These are phyloP conservation scores for Pseudorasbora parva DNA, from an alignment of 2,113 vertebrate species.

Conservation along the genomic window DNA sequence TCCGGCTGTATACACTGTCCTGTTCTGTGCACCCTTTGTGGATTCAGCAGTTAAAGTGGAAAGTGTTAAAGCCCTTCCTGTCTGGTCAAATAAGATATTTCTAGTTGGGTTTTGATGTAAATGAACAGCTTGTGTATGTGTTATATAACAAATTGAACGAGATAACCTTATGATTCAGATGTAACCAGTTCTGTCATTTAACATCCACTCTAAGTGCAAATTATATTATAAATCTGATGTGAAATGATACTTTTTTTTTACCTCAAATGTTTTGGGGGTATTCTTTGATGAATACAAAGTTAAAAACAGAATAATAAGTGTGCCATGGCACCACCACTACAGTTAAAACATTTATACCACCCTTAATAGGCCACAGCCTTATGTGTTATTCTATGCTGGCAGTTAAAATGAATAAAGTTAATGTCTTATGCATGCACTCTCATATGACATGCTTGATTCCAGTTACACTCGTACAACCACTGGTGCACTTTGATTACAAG, in stretches of 20 bases:
- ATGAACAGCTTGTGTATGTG: slow-evolving; percentile 7
- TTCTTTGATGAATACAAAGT: background rate
- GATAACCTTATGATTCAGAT: slow-evolving; percentile 14
- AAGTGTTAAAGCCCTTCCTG: slow-evolving; percentile 7
- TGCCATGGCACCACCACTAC: background rate
- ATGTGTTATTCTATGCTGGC: background rate
- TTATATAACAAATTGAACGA: slow-evolving; percentile 13
- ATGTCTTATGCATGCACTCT: slow-evolving; percentile 1
- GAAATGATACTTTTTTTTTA: background rate
- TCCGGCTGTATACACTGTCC: background rate
- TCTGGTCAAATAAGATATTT: slow-evolving; percentile 16
- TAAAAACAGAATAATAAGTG: background rate
- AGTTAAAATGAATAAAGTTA: background rate
- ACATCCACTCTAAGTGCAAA: background rate
- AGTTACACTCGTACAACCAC: background rate
- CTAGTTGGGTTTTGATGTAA: slow-evolving; percentile 10
- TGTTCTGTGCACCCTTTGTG: background rate
- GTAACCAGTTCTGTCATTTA: background rate
- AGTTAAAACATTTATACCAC: background rate
- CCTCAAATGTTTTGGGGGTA: too few species aligned
- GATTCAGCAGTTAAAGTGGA: background rate
- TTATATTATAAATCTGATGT: background rate
- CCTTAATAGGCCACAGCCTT: background rate
- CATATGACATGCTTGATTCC: background rate
- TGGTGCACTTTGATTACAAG: background rate